These are phyloP conservation scores for Sander vitreus DNA, from an alignment of 2,113 vertebrate species.

Conservation along the genomic window DNA sequence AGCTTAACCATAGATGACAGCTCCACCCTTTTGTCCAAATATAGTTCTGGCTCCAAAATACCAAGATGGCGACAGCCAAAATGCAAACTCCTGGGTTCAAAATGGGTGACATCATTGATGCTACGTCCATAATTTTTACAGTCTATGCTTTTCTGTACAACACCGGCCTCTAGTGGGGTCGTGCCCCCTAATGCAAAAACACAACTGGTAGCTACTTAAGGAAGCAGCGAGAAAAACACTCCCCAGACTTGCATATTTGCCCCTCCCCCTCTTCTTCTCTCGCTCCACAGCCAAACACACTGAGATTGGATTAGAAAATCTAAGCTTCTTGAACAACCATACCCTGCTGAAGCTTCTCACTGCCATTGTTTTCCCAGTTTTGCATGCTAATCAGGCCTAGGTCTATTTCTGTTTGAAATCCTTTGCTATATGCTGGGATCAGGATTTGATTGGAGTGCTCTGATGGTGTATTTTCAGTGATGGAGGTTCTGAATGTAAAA, in stretches of 20 bases:
- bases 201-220: no score
- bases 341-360: background rate
- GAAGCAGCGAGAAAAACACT: background rate
- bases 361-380: background rate
- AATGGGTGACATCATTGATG: no score
- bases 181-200: no score
- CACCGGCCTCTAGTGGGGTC: no score
- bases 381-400: background rate
- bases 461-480: background rate
- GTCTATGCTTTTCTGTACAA: no score
- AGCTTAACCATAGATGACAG: no score
- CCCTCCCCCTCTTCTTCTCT: background rate
- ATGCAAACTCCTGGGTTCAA: no score
- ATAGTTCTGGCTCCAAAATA: no score
- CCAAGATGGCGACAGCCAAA: no score
- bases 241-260: background rate
- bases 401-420: background rate
- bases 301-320: slow-evolving; percentile 21
- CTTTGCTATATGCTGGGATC: background rate
- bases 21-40: no score
- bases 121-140: no score
- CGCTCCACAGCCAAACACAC: background rate
- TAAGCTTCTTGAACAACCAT: slow-evolving; percentile 1
- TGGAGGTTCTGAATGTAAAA: background rate
- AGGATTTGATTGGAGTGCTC: background rate